Base-by-base conservation (phyloP, 35 echinoderm and acorn worm species). In the Apostichopus californicus region DNA sequence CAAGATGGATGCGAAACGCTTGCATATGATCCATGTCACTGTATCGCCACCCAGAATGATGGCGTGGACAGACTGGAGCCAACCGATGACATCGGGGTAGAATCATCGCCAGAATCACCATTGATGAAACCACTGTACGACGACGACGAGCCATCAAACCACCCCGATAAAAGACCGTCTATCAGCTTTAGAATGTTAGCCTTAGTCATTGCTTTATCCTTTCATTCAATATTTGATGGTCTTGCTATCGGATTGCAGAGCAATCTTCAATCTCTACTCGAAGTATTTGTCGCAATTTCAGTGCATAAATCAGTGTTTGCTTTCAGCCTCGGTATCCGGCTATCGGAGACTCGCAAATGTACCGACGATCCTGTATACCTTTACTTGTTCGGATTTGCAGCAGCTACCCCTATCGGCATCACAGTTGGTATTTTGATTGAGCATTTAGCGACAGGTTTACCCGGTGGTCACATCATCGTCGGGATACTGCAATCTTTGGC, bases 271-370 rank as follows among this genome's bases (percentile, higher is more conserved):
- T 63, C 57, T 14, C 55, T 93, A 10, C 11, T 73, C 15, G 58
- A 73, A 58, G 25, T 93, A 9, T 87, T 93, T 55, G 14, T 86
- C 22, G 92, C 92, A 54, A 83, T 87, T 57, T 23, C 57, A 17
- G 77, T 93, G 10, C 92, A 93, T 64, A 93, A 93, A 86, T 86
- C 80, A 15, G 80, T 93, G 13, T 86, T 93, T 77, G 81, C 92
- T 5, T 87, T 93, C 54, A 93, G 92, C 58, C 81, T 93, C 52
- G 92, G 92, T 81, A 87, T 86, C 26, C 80, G 78, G 5, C 20
- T 93, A 26, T 63, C 81, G 2, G 89, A 77, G 15, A 20, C 78
- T 23, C 12, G 83, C 22, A 54, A 77, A 73, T 63, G 22, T 17
- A 53, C 18, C 23, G 7, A 6, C 6, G 12, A 22, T 56, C 80